Evolutionary conservation across 2,113 vertebrate species (phyloP).

Genomic region (Rattus rattus): DNA sequence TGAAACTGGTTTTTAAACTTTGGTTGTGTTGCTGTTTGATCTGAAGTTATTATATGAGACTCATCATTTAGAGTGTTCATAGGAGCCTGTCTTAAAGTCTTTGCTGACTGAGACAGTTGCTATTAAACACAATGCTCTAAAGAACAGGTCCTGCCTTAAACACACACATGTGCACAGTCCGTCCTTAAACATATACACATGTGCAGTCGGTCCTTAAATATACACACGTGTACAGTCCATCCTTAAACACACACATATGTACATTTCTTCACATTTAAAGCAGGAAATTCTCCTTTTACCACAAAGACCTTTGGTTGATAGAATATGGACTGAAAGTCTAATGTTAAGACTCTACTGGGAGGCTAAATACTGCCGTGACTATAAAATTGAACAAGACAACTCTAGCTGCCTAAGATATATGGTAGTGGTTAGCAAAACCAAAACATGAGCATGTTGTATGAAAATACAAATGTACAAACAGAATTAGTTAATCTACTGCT

Average conservation of each 20-base stretch:
- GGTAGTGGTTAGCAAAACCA: constrained; percentile 5
- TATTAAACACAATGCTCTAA: constrained; percentile 23
- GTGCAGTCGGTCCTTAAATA: constrained; percentile 25
- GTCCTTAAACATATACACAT: constrained; percentile 16
- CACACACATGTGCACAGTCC: not conserved
- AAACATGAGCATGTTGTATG: not conserved
- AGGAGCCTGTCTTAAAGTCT: not conserved
- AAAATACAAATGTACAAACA: constrained; percentile 5
- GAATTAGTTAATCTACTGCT: not conserved
- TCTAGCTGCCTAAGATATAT: not conserved
- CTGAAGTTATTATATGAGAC: constrained; percentile 22
- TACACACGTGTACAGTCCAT: not conserved
- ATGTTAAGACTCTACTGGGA: not conserved
- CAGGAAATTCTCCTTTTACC: constrained; percentile 5
- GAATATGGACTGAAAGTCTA: constrained; percentile 8
- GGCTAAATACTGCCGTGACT: not conserved
- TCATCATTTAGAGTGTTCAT: constrained; percentile 11
- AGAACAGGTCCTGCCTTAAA: constrained; percentile 18
- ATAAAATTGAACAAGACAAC: not conserved
- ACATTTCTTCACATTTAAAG: not conserved
- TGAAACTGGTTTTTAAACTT: constrained; percentile 11
- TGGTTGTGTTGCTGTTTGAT: constrained; percentile 14
- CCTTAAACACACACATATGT: not conserved
- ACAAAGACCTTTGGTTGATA: not conserved
- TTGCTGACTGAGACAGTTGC: not conserved